Percentiles rank a stretch among this genome's conserved stretches.
Conservation (phyloP, 2,113 vertebrate species). For the Sardina pilchardus region DNA sequence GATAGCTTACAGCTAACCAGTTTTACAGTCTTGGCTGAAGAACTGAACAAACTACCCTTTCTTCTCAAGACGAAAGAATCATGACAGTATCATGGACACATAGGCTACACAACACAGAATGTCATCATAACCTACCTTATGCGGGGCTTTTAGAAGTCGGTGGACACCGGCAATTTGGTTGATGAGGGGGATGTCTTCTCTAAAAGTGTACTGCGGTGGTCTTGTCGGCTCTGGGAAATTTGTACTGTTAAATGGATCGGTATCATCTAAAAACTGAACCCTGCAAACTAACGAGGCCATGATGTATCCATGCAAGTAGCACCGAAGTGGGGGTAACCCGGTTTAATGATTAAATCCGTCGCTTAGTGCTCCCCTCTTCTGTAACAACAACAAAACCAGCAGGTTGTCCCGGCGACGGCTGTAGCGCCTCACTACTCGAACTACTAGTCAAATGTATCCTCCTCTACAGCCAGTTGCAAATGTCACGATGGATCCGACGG, state of each 20-base stretch:
- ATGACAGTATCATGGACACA: not conserved
- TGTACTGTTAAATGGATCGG: conserved; percentile 94
- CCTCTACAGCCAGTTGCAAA: not conserved
- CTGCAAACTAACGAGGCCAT: conserved; percentile 89
- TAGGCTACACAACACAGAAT: not conserved
- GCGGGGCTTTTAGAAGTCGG: conserved; percentile 85
- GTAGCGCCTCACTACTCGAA: not conserved
- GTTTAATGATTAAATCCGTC: conserved; percentile 29
- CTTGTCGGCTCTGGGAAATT: conserved; percentile 90
- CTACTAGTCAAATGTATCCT: conserved; percentile 1
- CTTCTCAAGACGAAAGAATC: not conserved
- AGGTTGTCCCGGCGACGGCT: conserved; percentile 37
- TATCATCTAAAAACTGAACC: conserved; percentile 94
- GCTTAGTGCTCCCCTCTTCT: conserved; percentile 25
- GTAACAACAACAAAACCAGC: conserved; percentile 40
- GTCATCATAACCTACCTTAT: conserved; percentile 77
- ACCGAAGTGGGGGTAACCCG: conserved; percentile 38
- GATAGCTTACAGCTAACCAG: not conserved
- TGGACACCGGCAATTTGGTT: conserved; percentile 88
- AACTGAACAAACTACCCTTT: not conserved
- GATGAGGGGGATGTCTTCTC: conserved; percentile 85
- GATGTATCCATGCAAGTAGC: conserved; percentile 76
- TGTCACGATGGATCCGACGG: conserved; percentile 5
- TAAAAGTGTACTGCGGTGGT: conserved; percentile 86
- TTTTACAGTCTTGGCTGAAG: not conserved